phyloP scores from a whole-genome alignment of 2,888 invertebrate genomes.

The Muscina levida region DNA sequence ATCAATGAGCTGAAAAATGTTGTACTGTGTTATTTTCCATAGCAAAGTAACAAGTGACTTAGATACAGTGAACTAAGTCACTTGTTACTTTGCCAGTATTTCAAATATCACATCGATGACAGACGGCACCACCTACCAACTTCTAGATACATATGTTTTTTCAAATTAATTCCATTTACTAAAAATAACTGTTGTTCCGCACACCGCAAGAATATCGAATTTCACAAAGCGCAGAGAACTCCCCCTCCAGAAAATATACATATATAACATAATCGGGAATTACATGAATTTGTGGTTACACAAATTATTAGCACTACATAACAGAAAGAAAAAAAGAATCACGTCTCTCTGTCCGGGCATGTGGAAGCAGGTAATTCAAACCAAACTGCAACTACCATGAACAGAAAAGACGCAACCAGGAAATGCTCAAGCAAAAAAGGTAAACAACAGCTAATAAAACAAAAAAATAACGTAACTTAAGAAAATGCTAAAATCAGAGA shows the following conservation, averaged over 20 bases:
- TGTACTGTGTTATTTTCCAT: no score
- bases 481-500: constrained; percentile 12
- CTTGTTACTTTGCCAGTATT: no score
- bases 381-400: constrained; percentile 39
- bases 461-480: constrained; percentile 17
- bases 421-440: constrained; percentile 55
- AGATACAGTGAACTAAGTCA: no score
- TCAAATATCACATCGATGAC: no score
- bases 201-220: constrained; percentile 11
- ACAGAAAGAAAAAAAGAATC: constrained; percentile 7
- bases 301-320: not conserved
- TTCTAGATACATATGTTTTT: no score
- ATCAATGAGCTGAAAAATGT: no score
- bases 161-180: constrained; percentile 10
- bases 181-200: constrained; percentile 14
- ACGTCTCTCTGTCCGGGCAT: not conserved
- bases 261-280: constrained; percentile 21
- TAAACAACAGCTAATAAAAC: not conserved
- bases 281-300: constrained; percentile 19
- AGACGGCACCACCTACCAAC: no score
- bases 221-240: constrained; percentile 8
- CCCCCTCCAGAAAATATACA: not conserved
- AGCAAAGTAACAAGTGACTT: no score
- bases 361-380: constrained; percentile 3
- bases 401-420: constrained; percentile 38